Evolutionary conservation across 2,888 invertebrate species (phyloP).

Genomic region (Gasteruption jaculator): DNA sequence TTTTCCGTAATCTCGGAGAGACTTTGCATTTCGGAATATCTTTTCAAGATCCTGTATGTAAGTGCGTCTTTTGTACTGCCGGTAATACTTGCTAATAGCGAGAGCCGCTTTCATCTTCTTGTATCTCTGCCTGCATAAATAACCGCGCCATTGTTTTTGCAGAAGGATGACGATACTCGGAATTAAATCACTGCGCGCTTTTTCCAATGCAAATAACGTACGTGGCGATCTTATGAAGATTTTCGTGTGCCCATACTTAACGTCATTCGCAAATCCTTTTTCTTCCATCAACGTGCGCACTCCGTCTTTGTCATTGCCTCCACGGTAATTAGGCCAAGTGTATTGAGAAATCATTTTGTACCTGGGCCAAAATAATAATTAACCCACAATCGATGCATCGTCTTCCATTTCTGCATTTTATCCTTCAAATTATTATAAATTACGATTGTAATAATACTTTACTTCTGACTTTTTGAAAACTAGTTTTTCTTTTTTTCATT

Average conservation of each 20-base stretch:
- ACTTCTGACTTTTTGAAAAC: no score
- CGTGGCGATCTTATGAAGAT: slow-evolving; percentile 91
- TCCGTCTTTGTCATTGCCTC: slow-evolving; percentile 74
- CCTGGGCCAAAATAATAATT: slow-evolving; percentile 48
- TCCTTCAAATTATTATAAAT: no score
- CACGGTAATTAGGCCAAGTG: slow-evolving; percentile 95
- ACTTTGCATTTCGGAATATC: slow-evolving; percentile 64
- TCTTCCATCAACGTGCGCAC: slow-evolving; percentile 81
- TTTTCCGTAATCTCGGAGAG: slow-evolving; percentile 72
- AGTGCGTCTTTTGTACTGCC: slow-evolving; percentile 69
- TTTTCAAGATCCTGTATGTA: slow-evolving; percentile 65
- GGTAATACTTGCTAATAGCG: slow-evolving; percentile 76
- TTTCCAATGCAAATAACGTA: slow-evolving; percentile 87
- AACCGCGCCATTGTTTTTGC: slow-evolving; percentile 93
- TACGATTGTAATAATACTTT: no score
- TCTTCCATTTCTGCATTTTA: no score
- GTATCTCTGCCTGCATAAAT: slow-evolving; percentile 70
- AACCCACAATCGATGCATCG: neutral
- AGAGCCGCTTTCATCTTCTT: slow-evolving; percentile 82
- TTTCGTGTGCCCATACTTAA: slow-evolving; percentile 93
- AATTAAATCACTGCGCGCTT: slow-evolving; percentile 78
- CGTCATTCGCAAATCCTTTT: slow-evolving; percentile 72
- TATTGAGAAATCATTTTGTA: slow-evolving; percentile 96
- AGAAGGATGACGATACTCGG: slow-evolving; percentile 88
- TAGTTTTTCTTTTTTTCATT: no score